These are phyloP conservation scores for Brachionus angularis DNA, from an alignment of 1,140 invertebrate species.

Conservation along the genomic window DNA sequence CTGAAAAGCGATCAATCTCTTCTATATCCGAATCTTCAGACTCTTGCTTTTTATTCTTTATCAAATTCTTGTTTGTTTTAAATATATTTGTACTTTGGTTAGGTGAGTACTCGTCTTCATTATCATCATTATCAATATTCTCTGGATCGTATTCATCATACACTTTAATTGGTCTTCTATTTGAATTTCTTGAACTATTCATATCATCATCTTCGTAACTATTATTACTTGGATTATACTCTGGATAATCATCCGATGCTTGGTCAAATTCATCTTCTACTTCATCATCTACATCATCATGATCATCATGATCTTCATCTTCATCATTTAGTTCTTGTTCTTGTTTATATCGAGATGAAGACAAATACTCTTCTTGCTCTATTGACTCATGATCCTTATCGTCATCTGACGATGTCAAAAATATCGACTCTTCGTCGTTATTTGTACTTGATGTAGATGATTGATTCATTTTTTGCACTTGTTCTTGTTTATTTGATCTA, in stretches of 20 bases:
- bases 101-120: no score
- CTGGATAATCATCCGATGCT: constrained; percentile 6
- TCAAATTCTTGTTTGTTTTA: no score
- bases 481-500: no score
- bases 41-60: neutral
- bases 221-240: neutral
- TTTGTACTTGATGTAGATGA: no score
- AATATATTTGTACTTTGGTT: no score
- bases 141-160: constrained; percentile 35
- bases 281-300: no score
- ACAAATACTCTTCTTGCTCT: neutral
- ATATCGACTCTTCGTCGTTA: constrained; percentile 42
- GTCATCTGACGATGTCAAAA: constrained; percentile 22
- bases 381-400: constrained; percentile 34
- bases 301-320: neutral
- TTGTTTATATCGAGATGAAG: no score
- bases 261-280: neutral
- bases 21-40: neutral
- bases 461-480: no score
- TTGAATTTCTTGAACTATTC: neutral
- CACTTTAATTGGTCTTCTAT: constrained; percentile 23
- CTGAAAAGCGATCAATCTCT: no score
- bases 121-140: constrained; percentile 13
- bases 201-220: constrained; percentile 7
- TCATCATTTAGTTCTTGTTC: no score